Conservation (phyloP, 2,888 invertebrate species). For the Bibio marci region DNA sequence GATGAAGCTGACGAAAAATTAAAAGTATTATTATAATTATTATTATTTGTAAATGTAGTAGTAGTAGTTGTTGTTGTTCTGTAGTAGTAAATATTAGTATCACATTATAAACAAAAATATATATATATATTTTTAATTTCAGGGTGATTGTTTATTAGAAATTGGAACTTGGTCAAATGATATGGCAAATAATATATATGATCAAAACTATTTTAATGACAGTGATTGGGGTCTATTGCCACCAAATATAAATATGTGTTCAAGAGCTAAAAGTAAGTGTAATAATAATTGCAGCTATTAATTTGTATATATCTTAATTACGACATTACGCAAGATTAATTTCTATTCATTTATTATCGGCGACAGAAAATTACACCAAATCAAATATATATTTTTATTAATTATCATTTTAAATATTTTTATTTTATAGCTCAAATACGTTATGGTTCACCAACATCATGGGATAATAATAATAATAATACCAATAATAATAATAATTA, state of each 20-base stretch:
- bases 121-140: constrained; percentile 6
- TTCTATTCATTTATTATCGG: not conserved
- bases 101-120: not conserved
- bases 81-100: not conserved
- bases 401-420: not conserved
- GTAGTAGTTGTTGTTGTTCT: constrained; percentile 2
- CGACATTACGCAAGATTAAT: no score
- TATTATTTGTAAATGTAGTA: not conserved
- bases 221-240: constrained; percentile 39
- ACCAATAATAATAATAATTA: constrained; percentile 3
- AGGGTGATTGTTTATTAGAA: constrained; percentile 44
- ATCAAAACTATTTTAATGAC: constrained; percentile 19
- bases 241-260: constrained; percentile 44
- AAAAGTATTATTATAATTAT: constrained; percentile 10
- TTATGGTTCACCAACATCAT: constrained; percentile 29
- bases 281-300: not conserved
- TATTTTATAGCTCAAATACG: constrained; percentile 24
- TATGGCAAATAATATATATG: constrained; percentile 44
- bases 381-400: constrained; percentile 1
- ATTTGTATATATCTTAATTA: not conserved
- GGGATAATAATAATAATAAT: constrained; percentile 17
- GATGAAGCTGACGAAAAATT: constrained; percentile 23
- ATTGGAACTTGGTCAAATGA: constrained; percentile 88
- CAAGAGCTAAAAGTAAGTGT: constrained; percentile 30
- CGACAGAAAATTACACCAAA: not conserved